phyloP scores from a whole-genome alignment of 2,113 vertebrate genomes.

The Sakesphorus luctuosus region DNA sequence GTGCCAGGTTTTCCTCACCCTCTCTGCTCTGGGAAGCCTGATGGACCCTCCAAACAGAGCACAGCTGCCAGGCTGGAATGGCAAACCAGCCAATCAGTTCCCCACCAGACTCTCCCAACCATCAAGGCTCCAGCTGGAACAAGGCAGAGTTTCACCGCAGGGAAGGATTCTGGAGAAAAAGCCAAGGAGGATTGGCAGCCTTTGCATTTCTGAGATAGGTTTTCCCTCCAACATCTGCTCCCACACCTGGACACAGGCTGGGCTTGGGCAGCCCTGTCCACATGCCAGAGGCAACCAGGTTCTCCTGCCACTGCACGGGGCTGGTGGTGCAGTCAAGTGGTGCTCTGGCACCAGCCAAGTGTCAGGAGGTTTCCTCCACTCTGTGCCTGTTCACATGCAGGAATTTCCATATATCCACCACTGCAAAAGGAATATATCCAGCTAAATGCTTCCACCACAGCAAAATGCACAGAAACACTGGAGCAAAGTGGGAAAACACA shows the following conservation, averaged over 20 bases:
- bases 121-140: background rate
- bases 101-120: background rate
- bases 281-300: background rate
- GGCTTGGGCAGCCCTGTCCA: background rate
- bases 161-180: background rate
- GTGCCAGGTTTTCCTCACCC: background rate
- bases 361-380: background rate
- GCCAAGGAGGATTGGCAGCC: background rate
- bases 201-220: background rate
- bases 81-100: background rate
- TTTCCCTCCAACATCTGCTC: constrained; percentile 14
- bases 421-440: background rate
- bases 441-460: background rate
- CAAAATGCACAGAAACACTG: background rate
- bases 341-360: background rate
- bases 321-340: background rate
- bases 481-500: background rate
- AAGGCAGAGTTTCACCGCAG: background rate
- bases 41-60: background rate
- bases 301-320: fast-evolving
- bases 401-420: background rate
- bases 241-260: background rate
- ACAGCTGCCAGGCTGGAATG: background rate
- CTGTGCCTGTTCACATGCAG: background rate
- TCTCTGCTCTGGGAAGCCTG: background rate